Evolutionary conservation across 2,888 invertebrate genomes (phyloP).

Genomic region (Pteria penguin): DNA sequence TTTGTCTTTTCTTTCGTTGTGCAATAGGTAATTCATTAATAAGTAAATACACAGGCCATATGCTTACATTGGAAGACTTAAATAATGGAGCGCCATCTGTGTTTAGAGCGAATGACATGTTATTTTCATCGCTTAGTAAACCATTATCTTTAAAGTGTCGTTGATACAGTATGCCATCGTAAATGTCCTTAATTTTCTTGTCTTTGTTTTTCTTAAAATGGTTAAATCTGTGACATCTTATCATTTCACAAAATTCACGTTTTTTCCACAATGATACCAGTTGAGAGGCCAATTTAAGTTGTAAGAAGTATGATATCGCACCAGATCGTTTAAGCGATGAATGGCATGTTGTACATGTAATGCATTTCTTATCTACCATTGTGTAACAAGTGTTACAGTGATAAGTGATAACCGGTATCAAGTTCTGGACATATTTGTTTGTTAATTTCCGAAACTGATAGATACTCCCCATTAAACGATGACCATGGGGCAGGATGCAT

Average conservation of each 20-base stretch:
- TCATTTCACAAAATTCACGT: conserved; percentile 5
- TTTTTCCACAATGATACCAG: conserved; percentile 30
- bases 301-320: conserved; percentile 27
- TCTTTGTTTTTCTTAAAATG: conserved; percentile 22
- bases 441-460: not conserved
- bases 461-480: not conserved
- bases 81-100: conserved; percentile 29
- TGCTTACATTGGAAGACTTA: conserved; percentile 14
- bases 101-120: conserved; percentile 29
- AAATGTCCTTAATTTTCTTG: conserved; percentile 9
- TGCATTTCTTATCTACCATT: not conserved
- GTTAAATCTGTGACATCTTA: conserved; percentile 29
- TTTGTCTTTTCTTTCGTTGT: conserved; percentile 2
- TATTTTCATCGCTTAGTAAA: conserved; percentile 21
- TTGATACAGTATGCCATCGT: conserved; percentile 32
- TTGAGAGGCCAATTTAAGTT: conserved; percentile 29
- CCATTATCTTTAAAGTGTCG: conserved; percentile 12
- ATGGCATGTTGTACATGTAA: conserved; percentile 5
- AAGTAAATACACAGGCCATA: conserved; percentile 36
- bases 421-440: not conserved
- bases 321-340: conserved; percentile 6
- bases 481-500: conserved; percentile 5
- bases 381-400: no score
- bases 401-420: conserved; percentile 3
- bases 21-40: conserved; percentile 35